Evolutionary conservation across 2,888 invertebrate species (phyloP).

Genomic region (Alentia gelatinosa): DNA sequence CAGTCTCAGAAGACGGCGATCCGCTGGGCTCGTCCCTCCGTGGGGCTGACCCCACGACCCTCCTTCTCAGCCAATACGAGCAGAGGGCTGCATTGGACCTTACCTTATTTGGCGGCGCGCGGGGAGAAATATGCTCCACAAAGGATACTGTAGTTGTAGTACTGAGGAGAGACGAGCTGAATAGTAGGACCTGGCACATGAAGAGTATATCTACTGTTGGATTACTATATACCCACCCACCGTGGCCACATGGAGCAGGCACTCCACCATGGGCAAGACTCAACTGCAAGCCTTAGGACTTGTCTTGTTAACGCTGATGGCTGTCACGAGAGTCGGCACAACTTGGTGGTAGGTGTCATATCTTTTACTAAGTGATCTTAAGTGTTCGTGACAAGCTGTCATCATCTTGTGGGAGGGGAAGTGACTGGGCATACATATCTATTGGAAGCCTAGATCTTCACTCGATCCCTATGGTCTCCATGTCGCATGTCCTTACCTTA

Average conservation of each 20-base stretch:
- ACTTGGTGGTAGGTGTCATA: slow-evolving; percentile 24
- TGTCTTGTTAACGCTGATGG: slow-evolving; percentile 2
- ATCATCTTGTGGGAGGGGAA: background rate
- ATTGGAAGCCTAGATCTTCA: background rate
- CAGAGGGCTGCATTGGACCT: background rate
- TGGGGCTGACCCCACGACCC: background rate
- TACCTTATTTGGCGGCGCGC: background rate
- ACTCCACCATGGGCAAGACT: slow-evolving; percentile 36
- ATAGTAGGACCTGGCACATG: background rate
- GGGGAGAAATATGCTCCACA: background rate
- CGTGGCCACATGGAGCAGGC: slow-evolving; percentile 7
- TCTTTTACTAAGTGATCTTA: background rate
- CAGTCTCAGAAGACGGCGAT: background rate
- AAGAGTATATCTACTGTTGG: background rate
- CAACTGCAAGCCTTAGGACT: slow-evolving; percentile 9
- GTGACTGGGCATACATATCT: background rate
- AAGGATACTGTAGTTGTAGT: background rate
- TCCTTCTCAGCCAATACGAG: background rate
- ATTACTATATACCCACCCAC: background rate
- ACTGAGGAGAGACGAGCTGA: background rate
- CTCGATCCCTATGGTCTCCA: background rate
- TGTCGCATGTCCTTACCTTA: background rate
- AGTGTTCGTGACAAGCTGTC: slow-evolving; percentile 1
- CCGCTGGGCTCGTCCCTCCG: background rate
- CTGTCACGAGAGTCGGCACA: slow-evolving; percentile 26